Evolutionary conservation across 1,140 invertebrate genomes (phyloP), one percentile per base, ranked within the genome.

Genomic region (Heliothis virescens): DNA sequence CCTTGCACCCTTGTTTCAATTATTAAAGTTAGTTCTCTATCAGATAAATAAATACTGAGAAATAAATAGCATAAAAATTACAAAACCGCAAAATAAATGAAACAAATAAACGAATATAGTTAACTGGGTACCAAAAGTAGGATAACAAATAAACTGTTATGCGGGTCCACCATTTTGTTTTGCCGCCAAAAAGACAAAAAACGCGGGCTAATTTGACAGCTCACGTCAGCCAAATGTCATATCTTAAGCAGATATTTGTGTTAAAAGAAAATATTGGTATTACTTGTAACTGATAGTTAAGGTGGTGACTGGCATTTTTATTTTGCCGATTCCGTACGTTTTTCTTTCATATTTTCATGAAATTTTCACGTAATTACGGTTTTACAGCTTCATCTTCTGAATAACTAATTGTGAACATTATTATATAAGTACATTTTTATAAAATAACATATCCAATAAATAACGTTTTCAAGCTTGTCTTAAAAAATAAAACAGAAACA

Each of bases 171-270:
- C 62, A 78, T 52, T 16, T 72, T 65, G 18, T 57, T 62, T 62
- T 75, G n/a, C 72, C 41, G 72, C 72, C 55, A 75, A 62, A 59
- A 34, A 50, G 41, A 50, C 34, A 55, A 83, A n/a, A 83, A 82
- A 81, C n/a, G 60, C 62, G 59, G 71, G 65, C 76, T 81, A 85
- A 84, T 79, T 85, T 87, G 82, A 88, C 83, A 79, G 80, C 75
- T 52, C 63, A 16, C 76, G 82, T 89, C 82, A 21, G 71, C 88
- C 86, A 89, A 84, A 86, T 89, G 88, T 81, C 83, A 79, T 47
- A 62, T 47, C 57, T 75, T 62, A 47, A 47, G 47, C 13, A 59
- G 47, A 48, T 62, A 65, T 12, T 65, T 65, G 57, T 60, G 15
- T 60, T 75, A 18, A 50, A 59, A 41, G 71, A 18, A 41, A 59